Percentiles rank a stretch among this genome's conserved stretches.
phyloP scores from a whole-genome alignment of 2,113 vertebrate genomes.

The Nematolebias whitei region DNA sequence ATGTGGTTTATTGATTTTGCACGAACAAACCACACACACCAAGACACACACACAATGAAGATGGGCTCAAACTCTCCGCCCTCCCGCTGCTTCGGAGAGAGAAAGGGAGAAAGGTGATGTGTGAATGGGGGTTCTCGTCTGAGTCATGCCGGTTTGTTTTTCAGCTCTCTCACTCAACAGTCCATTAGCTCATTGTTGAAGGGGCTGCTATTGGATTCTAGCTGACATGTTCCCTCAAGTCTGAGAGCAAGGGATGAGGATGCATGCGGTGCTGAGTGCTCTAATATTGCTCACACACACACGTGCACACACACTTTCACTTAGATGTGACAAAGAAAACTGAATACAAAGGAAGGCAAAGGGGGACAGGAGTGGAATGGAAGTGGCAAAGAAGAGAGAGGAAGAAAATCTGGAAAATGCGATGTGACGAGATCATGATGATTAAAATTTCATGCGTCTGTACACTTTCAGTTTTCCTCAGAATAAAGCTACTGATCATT shows the following conservation, averaged over 20 bases:
- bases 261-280: conserved; percentile 64
- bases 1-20: conserved; percentile 66
- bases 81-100: conserved; percentile 28
- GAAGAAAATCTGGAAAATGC: conserved; percentile 12
- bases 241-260: conserved; percentile 69
- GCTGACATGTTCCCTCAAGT: conserved; percentile 72
- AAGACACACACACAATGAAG: conserved; percentile 24
- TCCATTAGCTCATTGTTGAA: conserved; percentile 77
- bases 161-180: conserved; percentile 73
- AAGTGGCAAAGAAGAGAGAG: conserved; percentile 21
- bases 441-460: conserved; percentile 19
- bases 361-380: conserved; percentile 6
- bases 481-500: conserved; percentile 44
- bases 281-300: conserved; percentile 47
- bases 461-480: conserved; percentile 25
- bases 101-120: conserved; percentile 56
- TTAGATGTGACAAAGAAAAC: conserved; percentile 32
- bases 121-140: conserved; percentile 70
- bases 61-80: conserved; percentile 35
- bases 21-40: conserved; percentile 12
- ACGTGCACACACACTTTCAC: conserved; percentile 9
- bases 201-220: conserved; percentile 69
- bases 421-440: conserved; percentile 8
- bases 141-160: conserved; percentile 72
- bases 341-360: conserved; percentile 3